These are phyloP conservation scores for Scaptomyza cyrtandrae DNA, from an alignment of 2,888 invertebrate genomes.

Conservation along the genomic window DNA sequence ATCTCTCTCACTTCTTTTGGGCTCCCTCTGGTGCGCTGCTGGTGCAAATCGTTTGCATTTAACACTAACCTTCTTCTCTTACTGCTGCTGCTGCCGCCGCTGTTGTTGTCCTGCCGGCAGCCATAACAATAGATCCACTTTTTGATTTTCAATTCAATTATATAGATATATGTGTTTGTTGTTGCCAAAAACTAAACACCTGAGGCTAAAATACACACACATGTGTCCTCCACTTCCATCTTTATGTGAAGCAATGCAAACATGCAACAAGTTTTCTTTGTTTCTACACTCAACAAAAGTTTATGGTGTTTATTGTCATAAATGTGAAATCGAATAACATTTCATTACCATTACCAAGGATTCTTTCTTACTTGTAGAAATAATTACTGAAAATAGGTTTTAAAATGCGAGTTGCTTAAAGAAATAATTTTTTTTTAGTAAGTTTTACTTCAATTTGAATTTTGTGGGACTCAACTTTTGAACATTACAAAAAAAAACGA, in stretches of 20 bases:
- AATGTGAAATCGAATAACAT: too few species aligned
- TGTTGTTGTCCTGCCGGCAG: constrained; percentile 35
- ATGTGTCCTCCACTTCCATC: neutral
- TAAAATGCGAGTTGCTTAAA: too few species aligned
- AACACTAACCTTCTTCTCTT: constrained; percentile 56
- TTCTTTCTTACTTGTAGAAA: too few species aligned
- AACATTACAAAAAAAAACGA: too few species aligned
- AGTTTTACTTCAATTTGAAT: too few species aligned
- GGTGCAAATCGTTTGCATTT: constrained; percentile 75
- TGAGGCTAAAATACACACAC: constrained; percentile 29
- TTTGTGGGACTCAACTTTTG: too few species aligned
- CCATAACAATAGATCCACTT: constrained; percentile 40
- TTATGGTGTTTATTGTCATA: neutral
- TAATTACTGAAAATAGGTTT: too few species aligned
- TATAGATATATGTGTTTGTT: neutral
- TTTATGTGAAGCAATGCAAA: constrained; percentile 52
- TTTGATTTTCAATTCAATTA: constrained; percentile 28
- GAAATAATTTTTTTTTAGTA: too few species aligned
- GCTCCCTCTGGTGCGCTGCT: constrained; percentile 70
- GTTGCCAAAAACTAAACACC: constrained; percentile 43
- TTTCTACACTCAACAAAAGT: constrained; percentile 1
- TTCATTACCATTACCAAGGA: too few species aligned
- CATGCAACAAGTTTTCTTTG: constrained; percentile 56
- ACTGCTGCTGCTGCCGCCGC: constrained; percentile 20
- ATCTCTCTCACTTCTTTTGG: constrained; percentile 5